Conservation (phyloP, 2,113 vertebrate species). For the Anguilla rostrata region DNA sequence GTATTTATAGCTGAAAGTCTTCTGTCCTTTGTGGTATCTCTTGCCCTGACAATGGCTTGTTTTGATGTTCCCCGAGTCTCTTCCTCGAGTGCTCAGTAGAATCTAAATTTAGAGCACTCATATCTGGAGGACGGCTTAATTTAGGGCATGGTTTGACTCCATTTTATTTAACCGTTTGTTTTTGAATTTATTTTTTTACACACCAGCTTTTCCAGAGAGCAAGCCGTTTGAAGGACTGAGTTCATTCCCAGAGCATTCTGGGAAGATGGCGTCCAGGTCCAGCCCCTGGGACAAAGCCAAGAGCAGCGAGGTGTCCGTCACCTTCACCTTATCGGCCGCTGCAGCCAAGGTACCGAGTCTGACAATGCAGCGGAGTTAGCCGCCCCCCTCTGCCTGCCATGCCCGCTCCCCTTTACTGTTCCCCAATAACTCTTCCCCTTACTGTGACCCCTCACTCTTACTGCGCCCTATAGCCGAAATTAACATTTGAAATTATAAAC, state of each 20-base stretch:
- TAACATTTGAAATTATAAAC: too few species aligned
- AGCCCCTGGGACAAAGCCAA: conserved; percentile 88
- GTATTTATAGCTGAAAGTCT: too few species aligned
- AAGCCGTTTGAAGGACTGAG: conserved; percentile 70
- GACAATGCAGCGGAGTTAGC: not conserved
- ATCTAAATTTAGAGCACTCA: too few species aligned
- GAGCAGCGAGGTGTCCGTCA: conserved; percentile 92
- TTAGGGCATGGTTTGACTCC: too few species aligned
- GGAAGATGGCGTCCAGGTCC: conserved; percentile 67
- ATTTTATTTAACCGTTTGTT: not conserved
- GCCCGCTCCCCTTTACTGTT: not conserved
- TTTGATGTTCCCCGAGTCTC: too few species aligned
- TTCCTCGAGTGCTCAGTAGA: too few species aligned
- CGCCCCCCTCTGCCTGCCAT: too few species aligned
- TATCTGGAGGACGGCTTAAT: not conserved
- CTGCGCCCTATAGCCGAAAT: too few species aligned
- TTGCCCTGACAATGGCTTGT: too few species aligned
- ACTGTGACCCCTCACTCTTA: not conserved
- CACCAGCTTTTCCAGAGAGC: conserved; percentile 81
- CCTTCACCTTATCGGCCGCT: conserved; percentile 86
- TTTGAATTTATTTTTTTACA: not conserved
- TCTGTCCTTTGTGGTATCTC: too few species aligned
- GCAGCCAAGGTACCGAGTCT: conserved; percentile 83
- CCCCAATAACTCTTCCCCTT: not conserved
- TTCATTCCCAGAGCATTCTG: conserved; percentile 37